phyloP scores from a whole-genome alignment of 2,113 vertebrate species.

The Blennius ocellaris region DNA sequence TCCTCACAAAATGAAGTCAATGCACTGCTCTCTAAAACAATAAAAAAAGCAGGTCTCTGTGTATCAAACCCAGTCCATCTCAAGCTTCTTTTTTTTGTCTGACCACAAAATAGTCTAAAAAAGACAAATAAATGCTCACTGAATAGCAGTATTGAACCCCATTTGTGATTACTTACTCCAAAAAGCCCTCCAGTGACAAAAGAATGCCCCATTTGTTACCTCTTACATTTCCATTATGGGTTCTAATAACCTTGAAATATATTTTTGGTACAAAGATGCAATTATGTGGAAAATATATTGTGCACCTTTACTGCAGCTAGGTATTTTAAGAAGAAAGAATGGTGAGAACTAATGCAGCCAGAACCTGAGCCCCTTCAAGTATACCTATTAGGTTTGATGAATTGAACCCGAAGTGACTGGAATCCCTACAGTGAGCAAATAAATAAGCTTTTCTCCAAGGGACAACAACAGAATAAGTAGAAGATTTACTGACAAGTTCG shows the following conservation, averaged over 20 bases:
- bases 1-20: too few species aligned
- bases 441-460: conserved; percentile 45
- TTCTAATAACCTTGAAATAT: conserved; percentile 46
- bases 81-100: neutral
- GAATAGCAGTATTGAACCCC: conserved; percentile 9
- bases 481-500: conserved; percentile 59
- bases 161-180: neutral
- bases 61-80: conserved; percentile 9
- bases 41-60: neutral
- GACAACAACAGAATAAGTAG: conserved; percentile 34
- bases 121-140: conserved; percentile 15
- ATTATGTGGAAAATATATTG: conserved; percentile 51
- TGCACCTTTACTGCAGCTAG: conserved; percentile 34
- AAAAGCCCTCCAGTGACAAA: conserved; percentile 24
- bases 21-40: too few species aligned
- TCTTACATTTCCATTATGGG: conserved; percentile 16
- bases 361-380: conserved; percentile 41
- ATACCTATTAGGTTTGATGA: conserved; percentile 61
- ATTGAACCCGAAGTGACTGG: conserved; percentile 62
- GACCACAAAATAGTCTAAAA: neutral
- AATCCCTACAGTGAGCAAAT: conserved; percentile 49
- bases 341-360: conserved; percentile 36
- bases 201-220: conserved; percentile 26
- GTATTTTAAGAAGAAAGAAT: conserved; percentile 31
- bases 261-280: conserved; percentile 35